A percentile compares a stretch with the other conserved stretches of the same genome.
Evolutionary conservation across 92 coral and sea anemone species (phyloP).

Genomic region (Hydrozoanthus gracilis): DNA sequence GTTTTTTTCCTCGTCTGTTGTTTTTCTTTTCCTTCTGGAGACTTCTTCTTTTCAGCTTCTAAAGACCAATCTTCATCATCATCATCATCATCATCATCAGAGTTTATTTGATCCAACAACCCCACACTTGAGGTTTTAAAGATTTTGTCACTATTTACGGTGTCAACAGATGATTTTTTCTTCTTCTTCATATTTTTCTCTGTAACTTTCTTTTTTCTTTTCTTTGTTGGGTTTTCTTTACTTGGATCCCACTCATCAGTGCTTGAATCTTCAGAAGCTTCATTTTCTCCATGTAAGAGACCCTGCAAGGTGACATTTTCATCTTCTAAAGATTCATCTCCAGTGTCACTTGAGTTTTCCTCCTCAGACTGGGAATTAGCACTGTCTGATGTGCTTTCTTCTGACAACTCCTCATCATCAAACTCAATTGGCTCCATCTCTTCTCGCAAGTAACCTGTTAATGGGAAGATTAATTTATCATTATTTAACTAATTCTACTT

Average conservation of each 20-base stretch:
- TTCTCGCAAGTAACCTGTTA: constrained; percentile 87
- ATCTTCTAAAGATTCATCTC: constrained; percentile 62
- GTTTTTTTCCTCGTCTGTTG: constrained; percentile 7
- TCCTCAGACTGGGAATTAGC: constrained; percentile 51
- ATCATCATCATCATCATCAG: constrained; percentile 11
- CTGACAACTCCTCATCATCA: constrained; percentile 72
- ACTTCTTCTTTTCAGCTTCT: constrained; percentile 28
- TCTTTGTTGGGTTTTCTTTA: constrained; percentile 76
- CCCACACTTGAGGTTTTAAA: neutral
- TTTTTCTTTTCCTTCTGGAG: constrained; percentile 43
- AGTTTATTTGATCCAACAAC: neutral
- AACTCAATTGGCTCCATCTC: constrained; percentile 90
- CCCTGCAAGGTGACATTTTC: constrained; percentile 66
- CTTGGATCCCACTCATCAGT: constrained; percentile 94
- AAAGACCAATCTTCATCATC: constrained; percentile 26
- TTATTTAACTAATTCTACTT: neutral
- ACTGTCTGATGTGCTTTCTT: constrained; percentile 69
- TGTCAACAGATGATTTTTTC: neutral
- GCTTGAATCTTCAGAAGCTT: constrained; percentile 67
- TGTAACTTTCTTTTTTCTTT: constrained; percentile 60
- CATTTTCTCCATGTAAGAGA: constrained; percentile 63
- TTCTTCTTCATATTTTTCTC: constrained; percentile 53
- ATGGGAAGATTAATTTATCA: neutral
- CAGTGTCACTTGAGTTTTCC: constrained; percentile 59
- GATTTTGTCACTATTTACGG: neutral